Evolutionary conservation across 2,113 vertebrate genomes (phyloP), one percentile per base, ranked within the genome.

Genomic region (Tympanuchus pallidicinctus): DNA sequence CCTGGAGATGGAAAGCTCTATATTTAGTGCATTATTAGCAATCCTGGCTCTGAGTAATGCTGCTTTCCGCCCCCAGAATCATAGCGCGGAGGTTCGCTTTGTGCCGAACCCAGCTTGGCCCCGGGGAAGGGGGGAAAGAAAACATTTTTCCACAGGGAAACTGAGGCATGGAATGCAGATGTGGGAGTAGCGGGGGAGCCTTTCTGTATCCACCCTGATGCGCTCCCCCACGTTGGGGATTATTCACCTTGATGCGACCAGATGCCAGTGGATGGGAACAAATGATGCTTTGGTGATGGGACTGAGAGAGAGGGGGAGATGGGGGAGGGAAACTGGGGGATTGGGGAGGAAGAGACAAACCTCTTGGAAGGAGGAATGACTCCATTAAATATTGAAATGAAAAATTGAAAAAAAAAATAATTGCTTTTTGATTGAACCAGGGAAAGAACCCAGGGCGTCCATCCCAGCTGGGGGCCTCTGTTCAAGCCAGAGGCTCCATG

Each of bases 11-110:
- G 88, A 56, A 65, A 92, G 79, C 0, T 11, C 90, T 97, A 92
- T 94, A 96, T 94, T 96, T 96, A 95, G 96, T 5, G 94, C 1
- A 18, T 67, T 80, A 92, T 96, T 94, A 96, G 93, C 93, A 81
- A 25, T 43, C 66, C 91, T 10, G 47, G 32, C 82, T 93, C 96
- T 96, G 96, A 96, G 96, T 96, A 96, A 95, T 93, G 89, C 92
- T 77, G 92, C 94, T 91, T 92, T 83, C 95, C 96, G 4, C 96
- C 96, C 95, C 94, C 95, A 30, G 63, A 64, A 83, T 65, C 64
- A 94, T 17, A 94, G 36, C 3, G 6, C 34, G 12, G 43, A 86
- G 88, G 79, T 86, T 93, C 24, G 88, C 88, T 80, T 78, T 88
- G 93, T 86, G 81, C 71, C 2, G 3, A 86, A 72, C 47, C 11